Conservation (phyloP, 1,140 invertebrate genomes). For the Papilio glaucus region DNA sequence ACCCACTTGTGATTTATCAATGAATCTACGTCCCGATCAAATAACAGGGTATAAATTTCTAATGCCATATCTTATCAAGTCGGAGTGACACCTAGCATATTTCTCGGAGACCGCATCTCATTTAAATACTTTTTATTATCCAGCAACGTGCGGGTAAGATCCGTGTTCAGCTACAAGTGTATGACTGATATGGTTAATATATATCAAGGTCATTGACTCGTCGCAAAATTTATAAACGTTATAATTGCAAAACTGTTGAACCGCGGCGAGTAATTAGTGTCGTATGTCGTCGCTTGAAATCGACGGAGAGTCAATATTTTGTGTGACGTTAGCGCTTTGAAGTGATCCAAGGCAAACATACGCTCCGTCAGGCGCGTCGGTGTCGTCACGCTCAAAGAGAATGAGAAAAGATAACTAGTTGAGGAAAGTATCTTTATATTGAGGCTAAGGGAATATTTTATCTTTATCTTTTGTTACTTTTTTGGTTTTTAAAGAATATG, state of each 20-base stretch:
- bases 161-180: neutral
- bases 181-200: neutral
- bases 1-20: too few species aligned
- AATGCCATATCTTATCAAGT: too few species aligned
- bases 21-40: too few species aligned
- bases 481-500: neutral
- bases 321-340: conserved; percentile 44
- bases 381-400: conserved; percentile 6
- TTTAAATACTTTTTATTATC: too few species aligned
- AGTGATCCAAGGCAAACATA: conserved; percentile 47
- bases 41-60: too few species aligned
- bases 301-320: conserved; percentile 54
- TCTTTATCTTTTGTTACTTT: too few species aligned
- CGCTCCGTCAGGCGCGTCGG: neutral
- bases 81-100: too few species aligned
- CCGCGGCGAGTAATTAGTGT: conserved; percentile 45
- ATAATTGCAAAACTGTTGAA: conserved; percentile 22
- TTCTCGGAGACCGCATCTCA: too few species aligned
- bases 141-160: neutral
- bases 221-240: conserved; percentile 3
- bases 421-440: neutral
- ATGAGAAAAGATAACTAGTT: conserved; percentile 8
- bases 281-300: conserved; percentile 52
- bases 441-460: neutral
- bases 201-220: conserved; percentile 14